Conservation (phyloP, 2,888 invertebrate genomes). For the Nowickia ferox region DNA sequence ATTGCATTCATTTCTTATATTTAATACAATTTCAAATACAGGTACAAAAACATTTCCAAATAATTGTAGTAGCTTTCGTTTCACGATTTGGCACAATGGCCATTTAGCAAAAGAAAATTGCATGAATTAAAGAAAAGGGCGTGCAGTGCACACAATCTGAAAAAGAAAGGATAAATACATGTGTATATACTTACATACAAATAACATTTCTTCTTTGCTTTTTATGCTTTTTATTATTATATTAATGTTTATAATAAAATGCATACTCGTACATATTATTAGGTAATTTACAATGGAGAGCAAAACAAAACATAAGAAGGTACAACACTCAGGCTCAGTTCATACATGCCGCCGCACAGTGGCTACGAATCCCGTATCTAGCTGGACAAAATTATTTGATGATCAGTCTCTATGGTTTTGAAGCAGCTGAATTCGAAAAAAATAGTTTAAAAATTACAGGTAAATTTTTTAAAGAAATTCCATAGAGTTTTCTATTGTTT, state of each 20-base stretch:
- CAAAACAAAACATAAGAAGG: background rate
- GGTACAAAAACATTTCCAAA: slow-evolving; percentile 3
- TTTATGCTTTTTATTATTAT: slow-evolving; percentile 38
- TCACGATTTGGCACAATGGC: slow-evolving; percentile 1
- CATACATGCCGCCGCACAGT: too few species aligned
- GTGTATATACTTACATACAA: background rate
- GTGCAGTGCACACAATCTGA: background rate
- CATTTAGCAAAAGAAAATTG: slow-evolving; percentile 31
- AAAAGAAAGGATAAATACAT: background rate
- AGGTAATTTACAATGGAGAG: background rate
- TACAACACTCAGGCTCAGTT: too few species aligned
- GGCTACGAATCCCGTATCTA: too few species aligned
- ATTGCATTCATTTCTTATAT: slow-evolving; percentile 21
- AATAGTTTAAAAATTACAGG: too few species aligned
- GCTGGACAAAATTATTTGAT: too few species aligned
- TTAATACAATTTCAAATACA: slow-evolving; percentile 14
- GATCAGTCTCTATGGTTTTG: too few species aligned
- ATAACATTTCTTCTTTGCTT: slow-evolving; percentile 6
- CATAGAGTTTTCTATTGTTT: too few species aligned
- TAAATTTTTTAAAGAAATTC: too few species aligned
- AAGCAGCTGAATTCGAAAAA: too few species aligned
- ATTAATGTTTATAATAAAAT: slow-evolving; percentile 46
- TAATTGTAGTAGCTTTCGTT: background rate
- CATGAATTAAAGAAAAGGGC: slow-evolving; percentile 21
- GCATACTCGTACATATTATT: background rate